Evolutionary conservation across 2,888 invertebrate species (phyloP).

Genomic region (Megalurothrips usitatus): DNA sequence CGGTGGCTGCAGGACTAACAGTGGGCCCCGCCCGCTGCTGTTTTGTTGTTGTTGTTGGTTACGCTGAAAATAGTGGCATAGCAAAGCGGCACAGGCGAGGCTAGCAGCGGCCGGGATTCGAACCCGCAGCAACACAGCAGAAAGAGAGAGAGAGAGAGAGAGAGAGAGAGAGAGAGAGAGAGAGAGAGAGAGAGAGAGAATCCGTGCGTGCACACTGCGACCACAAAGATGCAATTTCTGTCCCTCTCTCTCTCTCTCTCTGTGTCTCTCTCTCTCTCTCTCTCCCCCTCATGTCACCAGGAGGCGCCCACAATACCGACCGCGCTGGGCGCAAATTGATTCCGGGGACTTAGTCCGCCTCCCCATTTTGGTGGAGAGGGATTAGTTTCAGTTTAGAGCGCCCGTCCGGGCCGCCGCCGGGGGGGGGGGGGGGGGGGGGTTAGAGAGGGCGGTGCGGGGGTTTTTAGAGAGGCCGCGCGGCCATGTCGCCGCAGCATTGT

Average conservation of each 20-base stretch:
- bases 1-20: too few relatives aligned
- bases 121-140: neutral
- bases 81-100: neutral
- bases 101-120: neutral
- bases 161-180: neutral
- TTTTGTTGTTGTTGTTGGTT: neutral
- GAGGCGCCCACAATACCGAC: neutral
- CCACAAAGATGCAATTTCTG: too few relatives aligned
- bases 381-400: slow-evolving; percentile 2
- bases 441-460: too few relatives aligned
- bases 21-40: neutral
- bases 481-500: too few relatives aligned
- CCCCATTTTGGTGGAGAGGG: slow-evolving; percentile 1
- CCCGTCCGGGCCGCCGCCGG: too few relatives aligned
- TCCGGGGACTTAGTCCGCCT: neutral
- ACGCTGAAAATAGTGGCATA: too few relatives aligned
- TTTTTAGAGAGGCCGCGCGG: too few relatives aligned
- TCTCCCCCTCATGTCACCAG: neutral
- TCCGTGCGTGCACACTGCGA: too few relatives aligned
- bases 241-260: too few relatives aligned
- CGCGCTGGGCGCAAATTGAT: neutral
- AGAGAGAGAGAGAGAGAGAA: neutral
- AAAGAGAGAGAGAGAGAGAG: neutral
- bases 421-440: too few relatives aligned
- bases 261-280: neutral